Conservation (phyloP, 2,888 invertebrate genomes). For the Drosophila helvetica region DNA sequence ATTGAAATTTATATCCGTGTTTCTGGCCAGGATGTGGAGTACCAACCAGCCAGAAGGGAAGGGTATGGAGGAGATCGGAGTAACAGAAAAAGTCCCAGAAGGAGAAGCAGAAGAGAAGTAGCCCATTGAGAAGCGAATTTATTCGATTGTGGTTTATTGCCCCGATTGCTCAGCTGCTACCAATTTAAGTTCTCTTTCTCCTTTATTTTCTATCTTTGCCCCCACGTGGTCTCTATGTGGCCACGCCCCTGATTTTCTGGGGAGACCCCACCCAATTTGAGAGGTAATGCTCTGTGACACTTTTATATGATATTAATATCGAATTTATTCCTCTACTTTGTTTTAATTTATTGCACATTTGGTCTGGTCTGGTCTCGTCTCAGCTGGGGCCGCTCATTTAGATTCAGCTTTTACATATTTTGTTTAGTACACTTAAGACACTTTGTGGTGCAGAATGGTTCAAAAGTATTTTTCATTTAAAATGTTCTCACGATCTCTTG, state of each 20-base stretch:
- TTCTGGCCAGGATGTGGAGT: slow-evolving; percentile 59
- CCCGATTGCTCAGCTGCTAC: slow-evolving; percentile 74
- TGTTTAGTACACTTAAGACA: slow-evolving; percentile 5
- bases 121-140: slow-evolving; percentile 62
- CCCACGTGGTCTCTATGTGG: slow-evolving; percentile 21
- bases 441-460: no score
- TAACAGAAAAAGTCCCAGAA: background rate
- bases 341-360: slow-evolving; percentile 68
- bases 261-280: slow-evolving; percentile 16
- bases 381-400: slow-evolving; percentile 52
- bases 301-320: slow-evolving; percentile 75
- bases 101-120: slow-evolving; percentile 39
- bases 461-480: no score
- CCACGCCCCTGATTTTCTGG: slow-evolving; percentile 7
- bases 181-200: slow-evolving; percentile 8
- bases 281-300: slow-evolving; percentile 73
- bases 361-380: slow-evolving; percentile 42
- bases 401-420: background rate
- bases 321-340: slow-evolving; percentile 60
- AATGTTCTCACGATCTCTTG: no score
- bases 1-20: slow-evolving; percentile 81
- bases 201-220: no score
- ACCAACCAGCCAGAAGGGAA: slow-evolving; percentile 17
- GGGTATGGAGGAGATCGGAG: background rate
- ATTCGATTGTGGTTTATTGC: slow-evolving; percentile 77